Base-by-base conservation (phyloP, 2,797 vertebrate genomes). In the Onychomys arenicola region DNA sequence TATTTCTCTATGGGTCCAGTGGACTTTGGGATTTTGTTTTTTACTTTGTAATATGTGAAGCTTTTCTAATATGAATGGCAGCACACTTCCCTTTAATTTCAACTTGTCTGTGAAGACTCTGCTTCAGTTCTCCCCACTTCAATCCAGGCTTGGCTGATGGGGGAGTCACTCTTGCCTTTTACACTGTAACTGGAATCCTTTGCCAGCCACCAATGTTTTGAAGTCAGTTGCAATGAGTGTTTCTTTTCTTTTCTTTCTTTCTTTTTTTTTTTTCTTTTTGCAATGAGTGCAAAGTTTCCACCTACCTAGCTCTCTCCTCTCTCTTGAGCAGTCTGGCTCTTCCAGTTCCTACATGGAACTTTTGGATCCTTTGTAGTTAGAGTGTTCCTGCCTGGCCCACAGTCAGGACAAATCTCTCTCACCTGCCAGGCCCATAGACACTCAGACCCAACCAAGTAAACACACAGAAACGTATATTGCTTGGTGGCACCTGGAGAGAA, bases 101-200 rank as follows among this genome's bases (percentile, higher is more conserved):
- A 87, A 59, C 89, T 71, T 32, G 13, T 17, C 46, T 78, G 37
- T 40, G 83, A 91, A 83, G 91, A 91, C 86, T 89, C 55, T 86
- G 12, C 65, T 65, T 94, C 76, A 76, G 19, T 8, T 14, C 1
- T 93, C 65, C 55, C 57, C 55, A 61, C 76, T 61, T 91, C 7
- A 89, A 23, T 69, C 40, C 91, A 84, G 59, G 52, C 32, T 88
- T 93, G 73, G 37, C n/a, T 40, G 29, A 90, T 52, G 81, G 59
- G 43, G 87, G 61, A 95, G 71, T 91, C 88, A n/a, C 12, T 80
- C 88, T 78, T 67, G 46, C 37, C 43, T 77, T 69, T 19, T 25
- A 78, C 8, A 13, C 63, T 92, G 9, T 61, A n/a, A 88, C 49
- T 25, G 73, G 84, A 90, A 92, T 34, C 34, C 21, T 87, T 61